Base-by-base conservation (phyloP, 2,888 invertebrate species). In the Schizotus pectinicornis region DNA sequence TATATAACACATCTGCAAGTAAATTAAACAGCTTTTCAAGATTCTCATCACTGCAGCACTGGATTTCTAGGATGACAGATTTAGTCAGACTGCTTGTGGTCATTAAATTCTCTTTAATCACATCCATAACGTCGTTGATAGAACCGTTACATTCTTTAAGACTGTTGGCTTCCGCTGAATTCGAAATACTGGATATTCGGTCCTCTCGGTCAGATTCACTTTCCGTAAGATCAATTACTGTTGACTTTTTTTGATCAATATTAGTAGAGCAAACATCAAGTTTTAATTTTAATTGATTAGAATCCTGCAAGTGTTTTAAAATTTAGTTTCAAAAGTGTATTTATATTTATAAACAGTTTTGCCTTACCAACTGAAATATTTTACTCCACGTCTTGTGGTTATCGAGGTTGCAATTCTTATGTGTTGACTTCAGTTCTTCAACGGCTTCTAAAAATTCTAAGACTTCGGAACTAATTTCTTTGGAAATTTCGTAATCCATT, bases 391-490 rank as follows among this genome's bases (percentile, higher is more conserved):
- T 36, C 39, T 50, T 22, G 30, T 55, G 38, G 7, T 34, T 11
- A 8, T 46, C 13, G 14, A 55, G 46, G 39, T 59, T 31, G 41
- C 55, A 59, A 8, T 46, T 41, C 32, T 33, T 34, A 39, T 13
- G 12, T 8, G 3, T 37, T 1, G 9, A 8, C 49, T 58, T 53
- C 22, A 14, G 50, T 50, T 59, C 14, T 30, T 33, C 9, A 1
- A 55, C 54, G 7, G 46, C 34, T 59, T 45, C 39, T 32, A 59
- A 3, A 41, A 59, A 59, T 8, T 55, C 12, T 6, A 55, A 3
- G 7, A 59, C 31, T 9, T 49, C 46, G 6, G 52, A 14, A 9
- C 45, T 51, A 7, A 32, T 9, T 38, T 48, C 46, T 39, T 51
- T 56, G 9, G 56, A 37, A 56, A 56, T 50, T 45, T 43, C 11